A percentile compares a stretch with the other conserved stretches of the same genome.
These are phyloP conservation scores for Fulica atra DNA, from an alignment of 2,113 vertebrate species.

Conservation along the genomic window DNA sequence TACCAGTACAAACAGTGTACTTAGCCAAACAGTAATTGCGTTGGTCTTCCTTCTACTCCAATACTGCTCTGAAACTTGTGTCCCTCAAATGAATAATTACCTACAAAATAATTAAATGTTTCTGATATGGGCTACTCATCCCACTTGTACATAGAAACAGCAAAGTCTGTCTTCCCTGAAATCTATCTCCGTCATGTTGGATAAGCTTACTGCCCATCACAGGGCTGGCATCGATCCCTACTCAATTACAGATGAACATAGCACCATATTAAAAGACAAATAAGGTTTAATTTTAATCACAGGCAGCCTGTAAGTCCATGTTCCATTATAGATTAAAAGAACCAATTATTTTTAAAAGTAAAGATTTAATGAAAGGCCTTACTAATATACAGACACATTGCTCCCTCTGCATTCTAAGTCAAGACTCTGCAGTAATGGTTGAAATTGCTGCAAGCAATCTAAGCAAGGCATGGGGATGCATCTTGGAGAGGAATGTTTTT, in stretches of 20 bases:
- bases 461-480: background rate
- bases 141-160: slow-evolving; percentile 83
- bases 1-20: slow-evolving; percentile 54
- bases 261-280: slow-evolving; percentile 79
- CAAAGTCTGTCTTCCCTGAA: slow-evolving; percentile 82
- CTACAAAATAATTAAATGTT: slow-evolving; percentile 90
- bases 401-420: slow-evolving; percentile 48
- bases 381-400: slow-evolving; percentile 49
- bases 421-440: background rate
- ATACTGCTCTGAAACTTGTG: slow-evolving; percentile 68
- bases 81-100: slow-evolving; percentile 88
- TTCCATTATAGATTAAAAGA: slow-evolving; percentile 78
- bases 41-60: slow-evolving; percentile 62
- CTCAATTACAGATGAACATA: slow-evolving; percentile 81
- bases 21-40: slow-evolving; percentile 74
- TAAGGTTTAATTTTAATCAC: slow-evolving; percentile 81
- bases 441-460: slow-evolving; percentile 29
- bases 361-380: slow-evolving; percentile 71
- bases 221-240: slow-evolving; percentile 75
- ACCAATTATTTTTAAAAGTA: slow-evolving; percentile 75
- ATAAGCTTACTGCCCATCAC: slow-evolving; percentile 87
- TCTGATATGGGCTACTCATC: slow-evolving; percentile 79
- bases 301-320: slow-evolving; percentile 69
- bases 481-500: background rate
- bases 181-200: slow-evolving; percentile 87